These are phyloP conservation scores for Bolinopsis microptera DNA, from an alignment of 37 sponge, comb jelly and placozoan species.

Conservation along the genomic window DNA sequence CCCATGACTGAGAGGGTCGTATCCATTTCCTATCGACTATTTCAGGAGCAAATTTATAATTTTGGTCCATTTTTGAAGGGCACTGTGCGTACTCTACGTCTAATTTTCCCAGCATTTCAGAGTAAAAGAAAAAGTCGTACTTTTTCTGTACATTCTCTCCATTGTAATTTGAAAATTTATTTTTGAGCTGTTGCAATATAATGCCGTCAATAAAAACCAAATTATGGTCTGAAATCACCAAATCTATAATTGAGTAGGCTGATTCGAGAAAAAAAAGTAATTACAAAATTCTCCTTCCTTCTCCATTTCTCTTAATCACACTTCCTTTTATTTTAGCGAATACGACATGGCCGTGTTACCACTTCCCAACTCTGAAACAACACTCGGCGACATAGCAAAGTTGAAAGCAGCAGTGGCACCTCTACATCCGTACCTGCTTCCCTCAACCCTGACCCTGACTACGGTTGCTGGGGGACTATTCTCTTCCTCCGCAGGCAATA, in stretches of 20 bases:
- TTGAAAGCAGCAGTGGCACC: not conserved
- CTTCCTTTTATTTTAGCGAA: not conserved
- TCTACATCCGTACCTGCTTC: slow-evolving; percentile 41
- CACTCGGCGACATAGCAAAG: not conserved
- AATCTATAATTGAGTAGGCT: not conserved
- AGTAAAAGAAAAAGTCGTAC: not conserved
- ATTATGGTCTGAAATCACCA: not conserved
- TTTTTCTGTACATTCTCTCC: not conserved
- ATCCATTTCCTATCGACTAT: not conserved
- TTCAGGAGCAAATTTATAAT: not conserved
- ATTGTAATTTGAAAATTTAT: not conserved
- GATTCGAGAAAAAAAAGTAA: not conserved
- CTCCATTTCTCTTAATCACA: not conserved
- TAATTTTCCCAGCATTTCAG: not conserved
- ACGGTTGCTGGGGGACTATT: not conserved
- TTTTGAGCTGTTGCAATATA: not conserved
- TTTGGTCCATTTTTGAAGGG: not conserved
- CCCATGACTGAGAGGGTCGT: not conserved
- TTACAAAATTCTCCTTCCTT: not conserved
- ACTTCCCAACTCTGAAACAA: not conserved
- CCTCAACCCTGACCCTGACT: not conserved
- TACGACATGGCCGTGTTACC: not conserved
- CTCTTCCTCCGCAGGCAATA: not conserved
- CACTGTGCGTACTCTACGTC: not conserved
- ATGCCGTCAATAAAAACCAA: not conserved